Evolutionary conservation across 2,888 invertebrate species (phyloP).

Genomic region (Cryptocephalus moraei): DNA sequence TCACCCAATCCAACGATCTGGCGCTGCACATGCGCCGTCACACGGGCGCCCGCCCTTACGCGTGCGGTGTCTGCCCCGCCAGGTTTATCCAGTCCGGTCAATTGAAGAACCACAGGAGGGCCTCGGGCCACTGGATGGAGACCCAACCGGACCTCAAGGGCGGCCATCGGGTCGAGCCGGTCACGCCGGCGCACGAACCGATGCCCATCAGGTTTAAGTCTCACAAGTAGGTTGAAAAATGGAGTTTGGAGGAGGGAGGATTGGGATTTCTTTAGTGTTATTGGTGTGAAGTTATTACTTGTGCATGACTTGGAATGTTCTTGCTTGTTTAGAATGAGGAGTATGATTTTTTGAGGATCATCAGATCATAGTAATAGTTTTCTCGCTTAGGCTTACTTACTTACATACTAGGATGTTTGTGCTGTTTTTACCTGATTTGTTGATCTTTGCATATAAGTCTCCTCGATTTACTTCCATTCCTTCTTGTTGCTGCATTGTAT

Average conservation of each 20-base stretch:
- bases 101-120: conserved; percentile 51
- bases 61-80: conserved; percentile 56
- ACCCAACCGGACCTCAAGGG: conserved; percentile 37
- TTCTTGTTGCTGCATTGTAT: no score
- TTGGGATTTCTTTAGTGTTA: not conserved
- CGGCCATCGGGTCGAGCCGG: conserved; percentile 36
- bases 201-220: conserved; percentile 35
- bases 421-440: no score
- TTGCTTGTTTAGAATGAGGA: not conserved
- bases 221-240: conserved; percentile 18
- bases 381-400: no score
- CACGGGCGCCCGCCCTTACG: conserved; percentile 57
- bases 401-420: no score
- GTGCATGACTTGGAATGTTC: not conserved
- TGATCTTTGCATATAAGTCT: no score
- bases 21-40: conserved; percentile 60
- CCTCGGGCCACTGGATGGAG: conserved; percentile 48
- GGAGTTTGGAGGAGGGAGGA: not conserved
- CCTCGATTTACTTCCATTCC: no score
- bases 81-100: conserved; percentile 55
- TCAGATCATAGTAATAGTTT: no score
- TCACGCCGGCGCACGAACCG: conserved; percentile 33
- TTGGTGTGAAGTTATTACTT: not conserved
- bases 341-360: no score
- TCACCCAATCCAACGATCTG: conserved; percentile 63